Evolutionary conservation across 2,888 invertebrate genomes (phyloP).

Genomic region (Catocala sponsa): DNA sequence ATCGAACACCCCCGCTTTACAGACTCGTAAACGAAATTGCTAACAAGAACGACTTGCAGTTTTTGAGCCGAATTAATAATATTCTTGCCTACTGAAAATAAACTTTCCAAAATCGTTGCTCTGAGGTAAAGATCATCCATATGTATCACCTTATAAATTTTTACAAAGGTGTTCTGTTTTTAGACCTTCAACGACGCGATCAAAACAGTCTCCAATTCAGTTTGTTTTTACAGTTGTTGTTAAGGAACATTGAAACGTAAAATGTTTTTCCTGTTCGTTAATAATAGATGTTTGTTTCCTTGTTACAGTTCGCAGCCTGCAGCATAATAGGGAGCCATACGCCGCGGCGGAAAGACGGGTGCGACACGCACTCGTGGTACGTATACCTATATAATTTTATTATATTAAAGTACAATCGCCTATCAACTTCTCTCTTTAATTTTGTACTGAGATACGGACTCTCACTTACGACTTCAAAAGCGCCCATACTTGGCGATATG

Average conservation of each 20-base stretch:
- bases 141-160: too few relatives aligned
- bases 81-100: too few relatives aligned
- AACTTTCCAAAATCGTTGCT: too few relatives aligned
- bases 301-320: conserved; percentile 84
- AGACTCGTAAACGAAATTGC: conserved; percentile 31
- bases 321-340: conserved; percentile 88
- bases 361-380: conserved; percentile 88
- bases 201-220: conserved; percentile 4
- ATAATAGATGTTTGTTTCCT: conserved; percentile 48
- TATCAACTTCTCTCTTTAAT: too few relatives aligned
- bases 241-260: conserved; percentile 15
- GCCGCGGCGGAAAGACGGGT: conserved; percentile 88
- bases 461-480: too few relatives aligned
- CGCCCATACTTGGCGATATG: too few relatives aligned
- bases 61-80: background rate
- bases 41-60: conserved; percentile 15
- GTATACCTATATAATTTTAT: conserved; percentile 52
- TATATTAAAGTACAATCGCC: too few relatives aligned
- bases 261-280: conserved; percentile 42
- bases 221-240: conserved; percentile 31
- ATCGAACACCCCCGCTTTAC: conserved; percentile 15
- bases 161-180: background rate
- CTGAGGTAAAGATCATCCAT: too few relatives aligned
- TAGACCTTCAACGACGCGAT: conserved; percentile 2
- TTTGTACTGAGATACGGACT: too few relatives aligned